These are phyloP conservation scores for Luperina testacea DNA, from an alignment of 2,888 invertebrate species.

Conservation along the genomic window DNA sequence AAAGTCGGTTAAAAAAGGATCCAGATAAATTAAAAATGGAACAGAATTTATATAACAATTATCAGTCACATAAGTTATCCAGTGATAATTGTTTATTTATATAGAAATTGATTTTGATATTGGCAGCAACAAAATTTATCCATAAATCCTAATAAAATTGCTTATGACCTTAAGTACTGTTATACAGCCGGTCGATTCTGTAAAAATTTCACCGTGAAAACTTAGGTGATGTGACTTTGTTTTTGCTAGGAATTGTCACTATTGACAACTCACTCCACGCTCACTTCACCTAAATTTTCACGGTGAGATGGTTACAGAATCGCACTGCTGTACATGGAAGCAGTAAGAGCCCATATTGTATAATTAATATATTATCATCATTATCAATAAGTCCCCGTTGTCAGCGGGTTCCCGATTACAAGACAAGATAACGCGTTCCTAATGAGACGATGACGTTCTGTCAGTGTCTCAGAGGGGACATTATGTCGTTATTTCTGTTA, in stretches of 20 bases:
- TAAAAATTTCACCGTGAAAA: too few relatives aligned
- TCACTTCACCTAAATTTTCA: too few relatives aligned
- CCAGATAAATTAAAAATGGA: neutral
- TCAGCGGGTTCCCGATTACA: neutral
- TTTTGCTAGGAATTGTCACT: too few relatives aligned
- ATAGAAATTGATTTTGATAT: neutral
- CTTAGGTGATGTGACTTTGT: too few relatives aligned
- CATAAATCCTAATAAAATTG: neutral
- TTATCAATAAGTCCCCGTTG: neutral
- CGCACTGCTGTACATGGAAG: too few relatives aligned
- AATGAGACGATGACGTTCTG: constrained; percentile 3
- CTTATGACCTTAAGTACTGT: neutral
- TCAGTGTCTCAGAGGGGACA: constrained; percentile 4
- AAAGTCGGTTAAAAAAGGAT: neutral
- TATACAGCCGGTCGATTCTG: too few relatives aligned
- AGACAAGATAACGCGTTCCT: constrained; percentile 7
- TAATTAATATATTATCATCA: neutral
- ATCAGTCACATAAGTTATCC: neutral
- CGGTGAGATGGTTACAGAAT: too few relatives aligned
- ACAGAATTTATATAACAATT: neutral
- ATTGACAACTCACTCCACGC: too few relatives aligned
- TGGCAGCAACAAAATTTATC: neutral
- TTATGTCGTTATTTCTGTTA: constrained; percentile 13
- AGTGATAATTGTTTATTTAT: neutral
- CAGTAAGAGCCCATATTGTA: neutral